Conservation (phyloP, 92 coral and sea anemone genomes). For the Pocillopora meandrina region DNA sequence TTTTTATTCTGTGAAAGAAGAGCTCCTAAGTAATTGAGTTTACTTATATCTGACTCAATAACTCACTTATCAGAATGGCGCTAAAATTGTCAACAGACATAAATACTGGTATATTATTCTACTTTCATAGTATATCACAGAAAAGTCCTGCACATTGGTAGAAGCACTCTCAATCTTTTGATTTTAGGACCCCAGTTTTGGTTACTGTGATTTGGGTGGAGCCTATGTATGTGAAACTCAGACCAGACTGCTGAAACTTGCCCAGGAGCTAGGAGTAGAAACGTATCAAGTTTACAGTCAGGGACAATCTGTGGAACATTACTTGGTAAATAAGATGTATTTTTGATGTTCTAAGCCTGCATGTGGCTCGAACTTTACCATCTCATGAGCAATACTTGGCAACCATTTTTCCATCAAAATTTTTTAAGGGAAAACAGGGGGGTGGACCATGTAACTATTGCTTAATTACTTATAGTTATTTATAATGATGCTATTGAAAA, state of each 20-base stretch:
- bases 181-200: slow-evolving; percentile 48
- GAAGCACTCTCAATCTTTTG: neutral
- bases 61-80: too few relatives aligned
- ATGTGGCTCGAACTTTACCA: neutral
- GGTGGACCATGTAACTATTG: too few relatives aligned
- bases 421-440: too few relatives aligned
- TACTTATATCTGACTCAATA: too few relatives aligned
- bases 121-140: too few relatives aligned
- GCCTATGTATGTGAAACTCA: slow-evolving; percentile 79
- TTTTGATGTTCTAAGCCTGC: neutral
- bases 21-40: too few relatives aligned
- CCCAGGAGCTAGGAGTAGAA: slow-evolving; percentile 64
- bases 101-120: too few relatives aligned
- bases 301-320: slow-evolving; percentile 72
- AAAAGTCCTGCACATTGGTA: neutral
- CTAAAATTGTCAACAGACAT: too few relatives aligned
- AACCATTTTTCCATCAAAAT: too few relatives aligned
- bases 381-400: too few relatives aligned
- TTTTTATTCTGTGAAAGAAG: too few relatives aligned
- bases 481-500: neutral
- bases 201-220: slow-evolving; percentile 78
- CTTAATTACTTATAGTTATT: too few relatives aligned
- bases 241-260: slow-evolving; percentile 63
- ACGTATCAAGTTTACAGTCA: slow-evolving; percentile 56
- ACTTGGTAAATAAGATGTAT: slow-evolving; percentile 40